Percentiles rank a stretch among this genome's conserved stretches.
These are phyloP conservation scores for Tenthredo distinguenda DNA, from an alignment of 2,888 invertebrate genomes.

Conservation along the genomic window DNA sequence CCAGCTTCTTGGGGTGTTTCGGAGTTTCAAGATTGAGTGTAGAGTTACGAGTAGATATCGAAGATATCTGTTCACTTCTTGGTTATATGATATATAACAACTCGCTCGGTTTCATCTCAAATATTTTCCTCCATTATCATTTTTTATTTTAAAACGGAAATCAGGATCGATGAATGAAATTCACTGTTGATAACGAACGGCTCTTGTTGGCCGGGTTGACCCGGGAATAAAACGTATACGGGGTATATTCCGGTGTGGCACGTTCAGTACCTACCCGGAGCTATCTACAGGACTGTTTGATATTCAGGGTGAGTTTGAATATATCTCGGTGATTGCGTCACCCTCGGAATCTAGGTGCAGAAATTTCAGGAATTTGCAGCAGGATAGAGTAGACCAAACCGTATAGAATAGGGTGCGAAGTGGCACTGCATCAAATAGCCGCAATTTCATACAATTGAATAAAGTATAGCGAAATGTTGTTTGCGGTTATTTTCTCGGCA, in stretches of 20 bases:
- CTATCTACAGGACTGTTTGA: slow-evolving; percentile 23
- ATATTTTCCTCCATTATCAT: background rate
- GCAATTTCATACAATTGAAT: slow-evolving; percentile 1
- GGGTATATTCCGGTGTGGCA: background rate
- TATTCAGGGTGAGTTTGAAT: slow-evolving; percentile 25
- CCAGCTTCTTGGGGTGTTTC: background rate
- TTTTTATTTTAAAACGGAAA: background rate
- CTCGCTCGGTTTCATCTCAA: background rate
- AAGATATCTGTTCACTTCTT: background rate
- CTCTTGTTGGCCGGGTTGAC: background rate
- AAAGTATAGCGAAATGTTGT: background rate
- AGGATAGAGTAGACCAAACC: background rate
- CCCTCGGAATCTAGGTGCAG: background rate
- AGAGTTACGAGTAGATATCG: slow-evolving; percentile 9
- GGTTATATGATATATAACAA: background rate
- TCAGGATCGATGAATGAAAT: background rate
- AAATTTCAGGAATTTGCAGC: background rate
- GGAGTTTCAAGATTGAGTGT: background rate
- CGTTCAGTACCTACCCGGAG: background rate
- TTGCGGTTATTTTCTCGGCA: background rate
- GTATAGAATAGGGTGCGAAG: background rate
- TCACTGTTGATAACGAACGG: background rate
- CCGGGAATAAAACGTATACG: slow-evolving; percentile 1
- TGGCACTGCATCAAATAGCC: slow-evolving; percentile 3
- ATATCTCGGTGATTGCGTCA: slow-evolving; percentile 36